phyloP scores from a whole-genome alignment of 2,797 vertebrate genomes.

The Bradypodion pumilum region DNA sequence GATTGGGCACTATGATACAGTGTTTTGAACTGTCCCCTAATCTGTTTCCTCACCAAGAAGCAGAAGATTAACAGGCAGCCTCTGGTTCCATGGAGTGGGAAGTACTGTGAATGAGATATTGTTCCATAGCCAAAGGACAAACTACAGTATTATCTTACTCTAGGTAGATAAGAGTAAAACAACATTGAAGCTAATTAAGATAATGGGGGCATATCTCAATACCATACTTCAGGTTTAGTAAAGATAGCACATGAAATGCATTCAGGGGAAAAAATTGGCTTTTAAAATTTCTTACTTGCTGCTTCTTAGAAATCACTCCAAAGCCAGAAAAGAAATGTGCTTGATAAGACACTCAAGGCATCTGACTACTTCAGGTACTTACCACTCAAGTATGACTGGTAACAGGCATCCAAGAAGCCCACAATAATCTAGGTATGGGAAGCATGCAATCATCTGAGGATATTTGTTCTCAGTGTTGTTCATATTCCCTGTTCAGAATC shows the following conservation, averaged over 20 bases:
- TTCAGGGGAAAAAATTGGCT: constrained; percentile 1
- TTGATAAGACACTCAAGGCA: constrained; percentile 15
- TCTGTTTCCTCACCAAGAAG: background rate
- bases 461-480: background rate
- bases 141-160: constrained; percentile 3
- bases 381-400: constrained; percentile 14
- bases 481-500: background rate
- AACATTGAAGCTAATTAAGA: background rate
- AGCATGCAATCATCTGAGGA: background rate
- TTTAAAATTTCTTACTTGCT: background rate
- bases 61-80: background rate
- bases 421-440: constrained; percentile 34
- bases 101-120: constrained; percentile 10
- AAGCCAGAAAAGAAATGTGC: background rate
- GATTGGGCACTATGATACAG: background rate
- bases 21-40: background rate
- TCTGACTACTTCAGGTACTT: constrained; percentile 27
- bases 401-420: background rate
- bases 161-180: constrained; percentile 5
- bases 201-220: constrained; percentile 37
- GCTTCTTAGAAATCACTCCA: constrained; percentile 23
- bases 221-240: background rate
- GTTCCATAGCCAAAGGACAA: constrained; percentile 28
- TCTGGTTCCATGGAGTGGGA: constrained; percentile 2
- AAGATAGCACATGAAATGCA: background rate